phyloP scores from a whole-genome alignment of 2,888 invertebrate genomes.

The Agriopis leucophaearia region DNA sequence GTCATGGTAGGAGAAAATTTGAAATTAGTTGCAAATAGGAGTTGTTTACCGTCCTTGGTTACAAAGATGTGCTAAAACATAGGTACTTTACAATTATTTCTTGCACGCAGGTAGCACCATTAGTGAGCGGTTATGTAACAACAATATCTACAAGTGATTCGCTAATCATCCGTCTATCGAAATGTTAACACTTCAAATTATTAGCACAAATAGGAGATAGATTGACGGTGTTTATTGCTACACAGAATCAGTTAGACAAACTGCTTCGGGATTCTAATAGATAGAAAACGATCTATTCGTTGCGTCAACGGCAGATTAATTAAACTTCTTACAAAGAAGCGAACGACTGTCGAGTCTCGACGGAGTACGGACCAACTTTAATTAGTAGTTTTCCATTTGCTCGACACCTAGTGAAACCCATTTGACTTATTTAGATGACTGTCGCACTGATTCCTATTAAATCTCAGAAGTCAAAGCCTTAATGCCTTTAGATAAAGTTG shows the following conservation, averaged over 20 bases:
- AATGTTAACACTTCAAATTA: constrained; percentile 79
- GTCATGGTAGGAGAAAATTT: constrained; percentile 39
- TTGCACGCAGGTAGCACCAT: constrained; percentile 65
- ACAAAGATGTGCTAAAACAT: constrained; percentile 75
- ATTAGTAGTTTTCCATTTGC: constrained; percentile 83
- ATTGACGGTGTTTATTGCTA: constrained; percentile 72
- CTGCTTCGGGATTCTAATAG: constrained; percentile 70
- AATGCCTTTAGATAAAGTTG: constrained; percentile 55
- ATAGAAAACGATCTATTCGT: constrained; percentile 72
- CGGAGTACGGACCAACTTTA: constrained; percentile 71
- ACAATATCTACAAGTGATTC: constrained; percentile 74
- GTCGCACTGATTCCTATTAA: constrained; percentile 55
- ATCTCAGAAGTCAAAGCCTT: constrained; percentile 62
- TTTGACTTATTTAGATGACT: constrained; percentile 72
- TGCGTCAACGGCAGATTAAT: constrained; percentile 80
- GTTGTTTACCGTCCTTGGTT: constrained; percentile 60
- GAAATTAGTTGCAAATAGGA: constrained; percentile 41
- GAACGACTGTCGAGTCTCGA: constrained; percentile 71
- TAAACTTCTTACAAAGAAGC: constrained; percentile 75
- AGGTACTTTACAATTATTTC: constrained; percentile 70
- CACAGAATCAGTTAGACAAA: constrained; percentile 78
- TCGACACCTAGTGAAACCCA: constrained; percentile 79
- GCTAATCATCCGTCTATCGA: constrained; percentile 77
- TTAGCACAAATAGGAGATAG: constrained; percentile 72
- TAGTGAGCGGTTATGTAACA: constrained; percentile 74